Evolutionary conservation across 2,888 invertebrate species (phyloP).

Genomic region (Cephus spinipes): DNA sequence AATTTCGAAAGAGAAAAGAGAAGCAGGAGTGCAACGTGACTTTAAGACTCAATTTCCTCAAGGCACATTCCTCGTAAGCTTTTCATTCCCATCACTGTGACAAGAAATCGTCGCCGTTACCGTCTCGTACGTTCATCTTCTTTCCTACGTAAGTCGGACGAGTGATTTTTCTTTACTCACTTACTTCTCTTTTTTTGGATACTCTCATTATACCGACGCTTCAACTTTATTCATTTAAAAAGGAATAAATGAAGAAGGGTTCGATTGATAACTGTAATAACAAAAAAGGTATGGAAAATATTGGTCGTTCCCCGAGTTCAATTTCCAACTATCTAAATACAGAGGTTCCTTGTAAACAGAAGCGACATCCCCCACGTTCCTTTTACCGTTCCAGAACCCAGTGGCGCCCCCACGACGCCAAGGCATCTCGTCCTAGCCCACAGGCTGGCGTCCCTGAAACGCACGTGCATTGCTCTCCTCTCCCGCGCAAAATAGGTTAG

Average conservation of each 20-base stretch:
- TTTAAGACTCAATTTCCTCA: not conserved
- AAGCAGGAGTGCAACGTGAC: not conserved
- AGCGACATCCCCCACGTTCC: not conserved
- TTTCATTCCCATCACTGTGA: not conserved
- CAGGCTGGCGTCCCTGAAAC: not conserved
- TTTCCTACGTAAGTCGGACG: not conserved
- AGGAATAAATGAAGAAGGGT: not conserved
- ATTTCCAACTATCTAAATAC: not conserved
- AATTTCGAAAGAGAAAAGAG: not conserved
- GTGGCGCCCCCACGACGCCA: not conserved
- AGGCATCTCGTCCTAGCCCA: not conserved
- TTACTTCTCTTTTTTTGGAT: not conserved
- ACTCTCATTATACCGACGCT: not conserved
- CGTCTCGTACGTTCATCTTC: not conserved
- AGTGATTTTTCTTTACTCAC: not conserved
- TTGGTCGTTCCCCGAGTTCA: not conserved
- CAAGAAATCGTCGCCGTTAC: not conserved
- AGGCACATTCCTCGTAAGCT: not conserved
- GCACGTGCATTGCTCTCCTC: not conserved
- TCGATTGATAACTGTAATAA: not conserved
- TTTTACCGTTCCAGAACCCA: not conserved
- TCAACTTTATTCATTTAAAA: not conserved
- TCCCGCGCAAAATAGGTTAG: constrained; percentile 17
- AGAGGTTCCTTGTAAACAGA: not conserved
- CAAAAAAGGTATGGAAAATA: not conserved